Evolutionary conservation across 2,888 invertebrate genomes (phyloP), one percentile per base, ranked within the genome.

Genomic region (Sphaerophoria rueppellii): DNA sequence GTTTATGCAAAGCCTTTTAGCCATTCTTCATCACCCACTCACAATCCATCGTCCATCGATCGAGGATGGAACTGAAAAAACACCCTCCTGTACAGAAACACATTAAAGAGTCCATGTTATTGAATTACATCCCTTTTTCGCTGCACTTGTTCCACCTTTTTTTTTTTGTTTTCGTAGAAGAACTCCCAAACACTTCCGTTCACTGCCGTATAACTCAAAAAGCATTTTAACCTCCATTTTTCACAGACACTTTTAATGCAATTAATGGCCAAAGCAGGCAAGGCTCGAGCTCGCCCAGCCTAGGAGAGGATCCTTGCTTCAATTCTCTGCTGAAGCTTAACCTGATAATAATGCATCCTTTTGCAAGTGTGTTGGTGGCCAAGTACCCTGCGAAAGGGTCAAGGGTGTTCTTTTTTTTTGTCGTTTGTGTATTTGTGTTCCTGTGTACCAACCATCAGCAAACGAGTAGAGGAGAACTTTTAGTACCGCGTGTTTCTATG

Each of bases 221-320:
- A 78, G 57, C 73, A 82, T 82, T 82, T 74, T 65, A 82, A 78
- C 63, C 63, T 67, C 54, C 60, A 61, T 43, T 61, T 77, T 73
- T 82, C 58, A 65, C 78, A 75, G 61, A 82, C 78, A 74, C 35
- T 78, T 78, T 82, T 82, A 78, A 82, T 82, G 74, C 82, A 78
- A 78, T 82, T 82, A 78, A 74, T 74, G 73, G 32, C 74, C 46
- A 46, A 52, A 48, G 55, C 48, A 16, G 14, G 12, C 43, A 7
- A 9, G 5, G 63, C 50, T 50, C 11, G 34, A 63, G 14, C 48
- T 50, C 35, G 14, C 74, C 24, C 46, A 35, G 40, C 40, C 9
- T 40, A 9, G 1, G 40, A 7, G 6, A 7, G 40, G 40, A 7
- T 9, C 9, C 9, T 40, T 6, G 40, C 9, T 6, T 40, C 40